phyloP scores from a whole-genome alignment of 1,140 invertebrate species.

The Leptinotarsa undecemlineata region DNA sequence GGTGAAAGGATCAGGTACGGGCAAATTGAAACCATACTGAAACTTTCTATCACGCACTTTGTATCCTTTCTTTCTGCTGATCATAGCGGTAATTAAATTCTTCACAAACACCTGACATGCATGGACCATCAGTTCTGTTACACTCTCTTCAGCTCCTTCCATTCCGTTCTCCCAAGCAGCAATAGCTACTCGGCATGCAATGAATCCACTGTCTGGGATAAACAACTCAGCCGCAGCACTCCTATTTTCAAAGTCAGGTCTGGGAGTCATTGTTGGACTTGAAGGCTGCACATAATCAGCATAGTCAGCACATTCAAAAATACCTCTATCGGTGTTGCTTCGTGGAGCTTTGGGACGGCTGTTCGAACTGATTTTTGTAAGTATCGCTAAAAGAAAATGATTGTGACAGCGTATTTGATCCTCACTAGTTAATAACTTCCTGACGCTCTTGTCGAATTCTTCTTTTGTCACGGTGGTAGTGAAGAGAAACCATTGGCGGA shows the following conservation, averaged over 20 bases:
- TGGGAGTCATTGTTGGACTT: conserved; percentile 37
- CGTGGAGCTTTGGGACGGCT: conserved; percentile 26
- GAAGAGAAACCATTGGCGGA: conserved; percentile 49
- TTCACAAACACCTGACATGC: conserved; percentile 58
- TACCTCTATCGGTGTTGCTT: conserved; percentile 35
- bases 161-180: conserved; percentile 51
- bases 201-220: conserved; percentile 48
- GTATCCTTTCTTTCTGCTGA: conserved; percentile 60
- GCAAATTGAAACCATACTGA: conserved; percentile 59
- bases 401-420: conserved; percentile 50
- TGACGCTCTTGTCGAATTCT: conserved; percentile 46
- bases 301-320: conserved; percentile 38
- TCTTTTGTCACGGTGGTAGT: conserved; percentile 43
- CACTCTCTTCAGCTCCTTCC: conserved; percentile 46
- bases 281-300: conserved; percentile 45
- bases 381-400: conserved; percentile 45
- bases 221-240: conserved; percentile 48
- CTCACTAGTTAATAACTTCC: conserved; percentile 45
- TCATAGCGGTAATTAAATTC: conserved; percentile 60
- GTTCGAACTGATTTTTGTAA: conserved; percentile 40
- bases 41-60: conserved; percentile 60
- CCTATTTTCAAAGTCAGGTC: conserved; percentile 44
- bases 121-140: conserved; percentile 47
- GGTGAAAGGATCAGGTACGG: conserved; percentile 61
- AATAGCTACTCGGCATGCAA: conserved; percentile 45